Evolutionary conservation across 1,140 invertebrate species (phyloP).

Genomic region (Heliconius nattereri): DNA sequence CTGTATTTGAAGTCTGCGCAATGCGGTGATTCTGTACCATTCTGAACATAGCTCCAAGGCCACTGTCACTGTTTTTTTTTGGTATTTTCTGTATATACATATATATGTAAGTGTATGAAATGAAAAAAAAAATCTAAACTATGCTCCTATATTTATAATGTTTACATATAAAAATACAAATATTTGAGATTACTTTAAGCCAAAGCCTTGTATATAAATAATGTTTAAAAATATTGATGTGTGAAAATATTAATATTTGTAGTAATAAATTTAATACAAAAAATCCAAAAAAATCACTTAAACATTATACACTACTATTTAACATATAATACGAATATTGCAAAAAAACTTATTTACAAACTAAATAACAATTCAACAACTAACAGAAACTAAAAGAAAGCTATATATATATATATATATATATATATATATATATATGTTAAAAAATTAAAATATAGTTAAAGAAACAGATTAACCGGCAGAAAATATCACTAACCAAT

Average conservation of each 20-base stretch:
- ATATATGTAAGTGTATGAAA: not conserved
- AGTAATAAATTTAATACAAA: not conserved
- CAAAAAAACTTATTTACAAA: not conserved
- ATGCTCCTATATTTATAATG: not conserved
- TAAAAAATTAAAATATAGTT: not conserved
- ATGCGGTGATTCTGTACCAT: slow-evolving; percentile 53
- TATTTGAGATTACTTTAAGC: not conserved
- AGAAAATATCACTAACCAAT: not conserved
- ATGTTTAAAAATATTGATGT: not conserved
- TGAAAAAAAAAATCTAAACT: not conserved
- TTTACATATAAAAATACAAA: not conserved
- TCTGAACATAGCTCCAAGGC: slow-evolving; percentile 36
- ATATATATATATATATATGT: too few species aligned
- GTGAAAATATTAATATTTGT: not conserved
- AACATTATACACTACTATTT: not conserved
- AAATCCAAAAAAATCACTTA: not conserved
- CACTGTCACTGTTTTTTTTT: not conserved
- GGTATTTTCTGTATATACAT: not conserved
- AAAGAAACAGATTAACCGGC: not conserved
- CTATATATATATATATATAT: too few species aligned
- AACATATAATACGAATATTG: not conserved
- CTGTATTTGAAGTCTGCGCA: slow-evolving; percentile 52
- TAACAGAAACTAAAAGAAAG: not conserved
- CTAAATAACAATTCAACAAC: not conserved
- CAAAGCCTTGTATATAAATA: not conserved